Base-by-base conservation (phyloP, 2,113 vertebrate genomes). In the Ammodramus savannarum region DNA sequence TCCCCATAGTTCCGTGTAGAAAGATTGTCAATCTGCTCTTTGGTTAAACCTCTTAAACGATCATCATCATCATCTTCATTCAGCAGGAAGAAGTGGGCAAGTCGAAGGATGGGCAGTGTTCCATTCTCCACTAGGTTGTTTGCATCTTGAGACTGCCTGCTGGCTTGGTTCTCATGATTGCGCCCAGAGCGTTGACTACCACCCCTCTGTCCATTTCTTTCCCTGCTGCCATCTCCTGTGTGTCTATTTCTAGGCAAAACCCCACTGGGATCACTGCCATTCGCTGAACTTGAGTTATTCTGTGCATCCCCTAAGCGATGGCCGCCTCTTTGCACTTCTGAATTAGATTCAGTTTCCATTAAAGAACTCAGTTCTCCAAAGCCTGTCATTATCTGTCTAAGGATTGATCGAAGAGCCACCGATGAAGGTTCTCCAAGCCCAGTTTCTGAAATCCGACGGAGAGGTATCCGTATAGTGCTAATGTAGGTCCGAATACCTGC, bases 11-110 rank as follows among this genome's bases (percentile, higher is more conserved):
- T 99, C 58, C 99, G 98, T 0, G 99, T 99, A 68, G 98, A 98
- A 96, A 99, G 98, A 98, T 99, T 99, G 98, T 99, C 99, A 76
- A 99, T 99, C 97, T 99, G 99, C 96, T 99, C 99, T 98, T 99
- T 99, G 98, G 99, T 99, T 98, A 99, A 98, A 91, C 99, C 99
- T 59, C 98, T 97, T 4, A 98, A 97, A 85, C 97, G 98, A 73
- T 99, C 98, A 1, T 98, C 98, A 4, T 98, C 98, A 18, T 98
- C 98, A 13, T 99, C 98, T 43, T 99, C 99, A 3, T 98, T 99
- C 76, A 99, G 98, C 94, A 99, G 84, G 97, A 99, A 99, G 97
- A 99, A 99, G 95, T 99, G 99, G 19, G 99, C 99, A 38, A 99
- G 98, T 62, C 98, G 98, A 87, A 99, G 97, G 73, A 99, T 99